These are phyloP conservation scores for Penaeus vannamei DNA, from an alignment of 1,140 invertebrate species.

Conservation along the genomic window DNA sequence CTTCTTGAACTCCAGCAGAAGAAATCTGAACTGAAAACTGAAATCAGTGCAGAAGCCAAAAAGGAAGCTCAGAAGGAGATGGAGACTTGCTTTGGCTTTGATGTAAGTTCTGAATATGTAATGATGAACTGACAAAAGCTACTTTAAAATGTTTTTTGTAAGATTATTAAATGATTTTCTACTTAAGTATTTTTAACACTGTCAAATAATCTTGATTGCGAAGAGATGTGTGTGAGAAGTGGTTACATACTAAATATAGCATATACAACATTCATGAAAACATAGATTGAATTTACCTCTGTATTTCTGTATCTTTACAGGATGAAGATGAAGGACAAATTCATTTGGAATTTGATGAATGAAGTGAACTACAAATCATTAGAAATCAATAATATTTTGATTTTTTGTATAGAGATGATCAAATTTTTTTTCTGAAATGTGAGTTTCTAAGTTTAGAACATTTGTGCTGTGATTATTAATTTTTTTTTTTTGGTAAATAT, in stretches of 20 bases:
- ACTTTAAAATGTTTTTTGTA: background rate
- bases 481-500: too few relatives aligned
- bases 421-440: too few relatives aligned
- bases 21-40: conserved; percentile 55
- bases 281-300: background rate
- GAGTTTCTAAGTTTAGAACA: too few relatives aligned
- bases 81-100: conserved; percentile 89
- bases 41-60: conserved; percentile 70
- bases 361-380: background rate
- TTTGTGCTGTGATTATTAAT: too few relatives aligned
- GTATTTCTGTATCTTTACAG: conserved; percentile 42
- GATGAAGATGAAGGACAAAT: conserved; percentile 68
- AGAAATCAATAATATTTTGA: too few relatives aligned
- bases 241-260: too few relatives aligned
- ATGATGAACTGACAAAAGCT: background rate
- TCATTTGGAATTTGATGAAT: conserved; percentile 49
- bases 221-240: too few relatives aligned
- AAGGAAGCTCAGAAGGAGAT: conserved; percentile 79
- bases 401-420: too few relatives aligned
- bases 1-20: conserved; percentile 63
- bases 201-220: too few relatives aligned
- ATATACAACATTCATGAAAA: background rate
- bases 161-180: too few relatives aligned
- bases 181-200: too few relatives aligned
- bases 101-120: conserved; percentile 75